Base-by-base conservation (phyloP, 2,888 invertebrate species). In the Neoaliturus tenellus region DNA sequence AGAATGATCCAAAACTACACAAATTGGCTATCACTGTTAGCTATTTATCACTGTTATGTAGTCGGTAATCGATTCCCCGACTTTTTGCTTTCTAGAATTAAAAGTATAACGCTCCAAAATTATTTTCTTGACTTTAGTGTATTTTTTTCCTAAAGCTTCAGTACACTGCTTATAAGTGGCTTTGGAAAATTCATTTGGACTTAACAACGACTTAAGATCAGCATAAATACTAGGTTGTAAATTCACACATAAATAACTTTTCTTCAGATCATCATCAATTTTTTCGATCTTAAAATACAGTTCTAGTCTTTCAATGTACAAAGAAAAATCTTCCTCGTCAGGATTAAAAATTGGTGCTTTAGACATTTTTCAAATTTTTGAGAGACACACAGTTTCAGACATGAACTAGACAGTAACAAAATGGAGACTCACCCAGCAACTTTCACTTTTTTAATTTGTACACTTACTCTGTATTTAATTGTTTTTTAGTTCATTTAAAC, bases 221-320 rank as follows among this genome's bases (percentile, higher is more conserved):
- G 28, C n/a, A 62, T 62, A 20, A 62, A 62, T 62, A 28, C 31
- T 25, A 25, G 25, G 28, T 23, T 62, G 28, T 23, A 62, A 62
- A 62, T 62, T 62, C 3, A 28, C 62, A 62, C 62, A 62, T 14
- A 28, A 23, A 62, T 62, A 14, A 62, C 2, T 62, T 62, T 25
- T 62, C 14, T 25, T 28, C 6, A 62, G 31, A 23, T 35, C 35
- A 10, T 35, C 35, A 35, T 35, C 35, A 35, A 35, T 35, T 55
- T 55, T 20, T 55, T 55, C 55, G 6, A 55, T 55, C 23, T 55
- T 55, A 55, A 23, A 55, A 55, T 20, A 55, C 55, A 55, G 55
- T 55, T 55, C 55, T 8, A 55, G 55, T 55, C 55, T 20, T 55
- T 55, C 55, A 55, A 55, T 55, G 23, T 55, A 55, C n/a, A 55